Evolutionary conservation across 2,888 invertebrate species (phyloP), one percentile per base, ranked within the genome.

Genomic region (Miltochrista miniata): DNA sequence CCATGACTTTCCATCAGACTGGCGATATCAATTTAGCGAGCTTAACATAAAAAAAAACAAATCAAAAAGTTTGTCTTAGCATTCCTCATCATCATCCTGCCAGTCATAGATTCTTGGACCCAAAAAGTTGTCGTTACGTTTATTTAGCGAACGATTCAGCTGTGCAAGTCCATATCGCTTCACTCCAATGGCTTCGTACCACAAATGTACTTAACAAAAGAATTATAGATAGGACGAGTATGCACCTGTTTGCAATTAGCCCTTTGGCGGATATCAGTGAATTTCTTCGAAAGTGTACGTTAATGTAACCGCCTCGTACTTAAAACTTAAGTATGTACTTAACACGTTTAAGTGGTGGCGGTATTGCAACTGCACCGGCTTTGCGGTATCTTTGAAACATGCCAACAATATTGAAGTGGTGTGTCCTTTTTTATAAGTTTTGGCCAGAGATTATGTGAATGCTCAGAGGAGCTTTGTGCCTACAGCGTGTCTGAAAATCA

Each of bases 301-400:
- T 62, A 69, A 74, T 68, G 59, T 59, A 56, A 53, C 51, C 59
- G 59, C 58, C 58, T 48, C 38, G 54, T 62, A 59, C 67, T 74
- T 57, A 63, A 61, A 57, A 55, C 59, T 65, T 61, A 68, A 75
- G 74, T 68, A 71, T 51, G 60, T 61, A 62, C 66, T 71, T 72
- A 73, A 69, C 64, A 59, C 64, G 45, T 62, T 58, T 59, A 70
- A 75, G 74, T 70, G 70, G 62, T 31, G 31, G 44, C 48, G 39
- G 51, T 59, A 69, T 64, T 64, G 64, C 61, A 61, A 58, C 60
- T 61, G 51, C 39, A 46, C 46, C 45, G 50, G 48, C 56, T 59
- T 58, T 55, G 56, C 61, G 63, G 72, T 72, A 70, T 74, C 67
- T 72, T 56, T 65, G 53, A 64, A 68, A 67, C 70, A 67, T 59